Evolutionary conservation across 2,113 vertebrate species (phyloP).

Genomic region (Corynorhinus townsendii): DNA sequence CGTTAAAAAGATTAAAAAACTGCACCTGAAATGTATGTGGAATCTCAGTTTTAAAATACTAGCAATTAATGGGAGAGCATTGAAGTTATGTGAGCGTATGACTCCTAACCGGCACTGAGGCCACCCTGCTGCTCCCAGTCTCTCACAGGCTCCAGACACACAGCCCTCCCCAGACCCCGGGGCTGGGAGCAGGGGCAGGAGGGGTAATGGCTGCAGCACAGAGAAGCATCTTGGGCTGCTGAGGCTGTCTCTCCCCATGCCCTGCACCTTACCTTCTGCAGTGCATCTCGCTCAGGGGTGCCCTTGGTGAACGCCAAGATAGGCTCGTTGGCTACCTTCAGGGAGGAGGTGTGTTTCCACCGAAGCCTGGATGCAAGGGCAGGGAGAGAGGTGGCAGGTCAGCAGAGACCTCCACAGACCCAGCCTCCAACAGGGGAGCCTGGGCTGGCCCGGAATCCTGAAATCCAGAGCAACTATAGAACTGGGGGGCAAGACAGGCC

Average conservation of each 20-base stretch:
- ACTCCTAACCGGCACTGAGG: neutral
- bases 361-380: constrained; percentile 76
- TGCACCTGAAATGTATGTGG: neutral
- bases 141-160: rapidly evolving
- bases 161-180: neutral
- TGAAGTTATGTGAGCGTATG: neutral
- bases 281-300: constrained; percentile 84
- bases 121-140: neutral
- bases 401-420: rapidly evolving
- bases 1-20: neutral
- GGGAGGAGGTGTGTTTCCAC: constrained; percentile 76
- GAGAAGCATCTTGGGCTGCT: neutral
- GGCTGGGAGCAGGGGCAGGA: neutral
- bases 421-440: neutral
- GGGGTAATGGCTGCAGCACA: rapidly evolving
- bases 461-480: neutral
- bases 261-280: constrained; percentile 84
- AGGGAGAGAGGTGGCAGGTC: neutral
- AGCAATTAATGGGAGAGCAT: neutral
- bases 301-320: constrained; percentile 86
- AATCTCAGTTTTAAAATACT: neutral
- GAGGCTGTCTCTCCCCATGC: neutral
- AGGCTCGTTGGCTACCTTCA: constrained; percentile 91
- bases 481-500: neutral
- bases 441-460: neutral